Percentiles rank a stretch among this genome's conserved stretches.
Evolutionary conservation across 2,797 vertebrate species (phyloP).

Genomic region (Malacoraja senta): DNA sequence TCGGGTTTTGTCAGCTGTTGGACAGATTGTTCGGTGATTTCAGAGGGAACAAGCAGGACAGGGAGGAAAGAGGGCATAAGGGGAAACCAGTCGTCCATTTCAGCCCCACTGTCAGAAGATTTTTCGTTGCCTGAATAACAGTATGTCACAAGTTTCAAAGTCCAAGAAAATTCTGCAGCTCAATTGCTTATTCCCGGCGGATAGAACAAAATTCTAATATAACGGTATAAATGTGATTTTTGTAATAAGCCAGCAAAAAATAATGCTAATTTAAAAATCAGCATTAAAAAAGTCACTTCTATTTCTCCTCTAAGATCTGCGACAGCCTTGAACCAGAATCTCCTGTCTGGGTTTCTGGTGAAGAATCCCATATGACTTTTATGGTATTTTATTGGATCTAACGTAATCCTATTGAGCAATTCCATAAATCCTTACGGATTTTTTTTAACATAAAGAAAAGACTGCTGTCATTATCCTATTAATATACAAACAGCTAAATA

Average conservation of each 20-base stretch:
- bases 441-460: slow-evolving; percentile 32
- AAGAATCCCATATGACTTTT: slow-evolving; percentile 32
- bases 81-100: background rate
- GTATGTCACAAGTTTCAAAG: background rate
- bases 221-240: background rate
- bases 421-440: slow-evolving; percentile 32
- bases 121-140: background rate
- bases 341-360: slow-evolving; percentile 21
- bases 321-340: background rate
- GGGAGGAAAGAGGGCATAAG: background rate
- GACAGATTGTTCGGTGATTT: background rate
- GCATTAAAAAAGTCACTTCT: background rate
- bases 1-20: background rate
- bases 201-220: background rate
- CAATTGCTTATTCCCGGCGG: background rate
- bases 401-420: slow-evolving; percentile 33
- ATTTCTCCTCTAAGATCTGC: background rate
- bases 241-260: background rate
- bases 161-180: background rate
- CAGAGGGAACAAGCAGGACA: too few relatives aligned
- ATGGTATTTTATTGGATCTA: slow-evolving; percentile 35
- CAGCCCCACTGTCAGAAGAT: background rate
- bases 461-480: slow-evolving; percentile 30
- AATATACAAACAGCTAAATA: slow-evolving; percentile 36
- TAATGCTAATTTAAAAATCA: background rate